phyloP scores from a whole-genome alignment of 2,113 vertebrate genomes.

The Oxygymnocypris stewartii region DNA sequence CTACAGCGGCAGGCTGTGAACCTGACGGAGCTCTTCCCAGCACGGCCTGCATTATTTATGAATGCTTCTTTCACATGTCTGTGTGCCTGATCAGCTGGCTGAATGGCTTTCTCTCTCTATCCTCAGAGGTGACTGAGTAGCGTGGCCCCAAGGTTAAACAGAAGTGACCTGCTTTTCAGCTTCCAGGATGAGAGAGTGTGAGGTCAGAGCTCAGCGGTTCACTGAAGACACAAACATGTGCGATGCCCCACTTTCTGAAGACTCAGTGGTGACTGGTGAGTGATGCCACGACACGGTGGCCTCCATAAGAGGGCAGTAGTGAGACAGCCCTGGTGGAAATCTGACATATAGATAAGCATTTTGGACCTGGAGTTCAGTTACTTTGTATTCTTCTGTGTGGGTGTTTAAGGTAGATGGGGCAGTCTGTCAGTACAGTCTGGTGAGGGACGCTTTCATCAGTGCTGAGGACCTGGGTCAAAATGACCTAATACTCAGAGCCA shows the following conservation, averaged over 20 bases:
- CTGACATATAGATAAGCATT: background rate
- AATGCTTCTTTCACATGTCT: conserved; percentile 43
- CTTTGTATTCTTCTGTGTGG: background rate
- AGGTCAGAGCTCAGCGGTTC: conserved; percentile 26
- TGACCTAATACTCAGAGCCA: conserved; percentile 41
- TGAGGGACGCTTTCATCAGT: conserved; percentile 52
- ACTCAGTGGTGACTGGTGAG: background rate
- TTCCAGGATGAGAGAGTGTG: conserved; percentile 21
- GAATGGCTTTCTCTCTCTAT: conserved; percentile 12
- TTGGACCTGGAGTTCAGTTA: conserved; percentile 2
- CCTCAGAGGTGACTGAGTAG: conserved; percentile 22
- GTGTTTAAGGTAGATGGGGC: background rate
- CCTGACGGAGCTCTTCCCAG: conserved; percentile 35
- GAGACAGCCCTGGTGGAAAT: conserved; percentile 17
- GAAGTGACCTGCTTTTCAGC: conserved; percentile 30
- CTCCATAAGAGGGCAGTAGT: conserved; percentile 58
- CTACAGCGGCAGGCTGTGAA: background rate
- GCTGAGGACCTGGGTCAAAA: conserved; percentile 51
- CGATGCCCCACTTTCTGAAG: background rate
- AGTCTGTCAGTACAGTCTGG: conserved; percentile 37
- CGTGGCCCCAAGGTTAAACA: conserved; percentile 37
- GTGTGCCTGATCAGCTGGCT: conserved; percentile 33
- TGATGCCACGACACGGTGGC: background rate
- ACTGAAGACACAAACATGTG: background rate
- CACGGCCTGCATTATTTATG: conserved; percentile 50